These are phyloP conservation scores for Ivindomyrus marchei DNA, from an alignment of 2,113 vertebrate genomes.

Conservation along the genomic window DNA sequence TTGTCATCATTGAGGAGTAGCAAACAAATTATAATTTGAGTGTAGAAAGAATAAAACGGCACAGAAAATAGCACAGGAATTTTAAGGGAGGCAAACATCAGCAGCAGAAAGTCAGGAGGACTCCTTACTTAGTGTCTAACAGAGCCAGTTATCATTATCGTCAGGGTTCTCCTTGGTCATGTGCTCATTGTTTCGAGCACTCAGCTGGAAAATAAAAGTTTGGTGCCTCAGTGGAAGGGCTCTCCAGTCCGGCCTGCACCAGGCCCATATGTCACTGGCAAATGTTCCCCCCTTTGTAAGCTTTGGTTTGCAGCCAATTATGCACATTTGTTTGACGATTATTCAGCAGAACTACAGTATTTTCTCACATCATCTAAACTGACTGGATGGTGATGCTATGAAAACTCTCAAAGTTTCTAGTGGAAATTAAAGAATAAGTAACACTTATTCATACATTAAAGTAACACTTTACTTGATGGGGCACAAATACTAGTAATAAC, in stretches of 20 bases:
- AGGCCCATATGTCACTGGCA: not conserved
- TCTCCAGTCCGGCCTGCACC: not conserved
- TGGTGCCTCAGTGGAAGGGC: not conserved
- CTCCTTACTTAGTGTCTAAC: not conserved
- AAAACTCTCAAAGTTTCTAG: not conserved
- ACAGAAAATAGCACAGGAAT: not conserved
- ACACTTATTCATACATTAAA: too few species aligned
- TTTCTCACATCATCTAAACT: not conserved
- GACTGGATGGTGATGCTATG: not conserved
- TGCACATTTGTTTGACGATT: not conserved
- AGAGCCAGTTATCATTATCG: not conserved
- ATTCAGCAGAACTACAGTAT: constrained; percentile 2
- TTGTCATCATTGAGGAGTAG: not conserved
- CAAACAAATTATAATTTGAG: not conserved
- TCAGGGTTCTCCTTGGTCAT: not conserved
- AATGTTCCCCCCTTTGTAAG: not conserved
- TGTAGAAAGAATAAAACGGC: not conserved
- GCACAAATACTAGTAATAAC: not conserved
- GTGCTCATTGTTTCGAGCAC: not conserved
- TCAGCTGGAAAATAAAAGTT: not conserved
- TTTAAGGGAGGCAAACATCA: not conserved
- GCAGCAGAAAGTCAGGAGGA: not conserved
- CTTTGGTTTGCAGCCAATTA: not conserved
- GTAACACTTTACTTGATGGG: not conserved
- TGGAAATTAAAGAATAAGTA: not conserved